Evolutionary conservation across 2,888 invertebrate species (phyloP).

Genomic region (Rugalucina vietnamica): DNA sequence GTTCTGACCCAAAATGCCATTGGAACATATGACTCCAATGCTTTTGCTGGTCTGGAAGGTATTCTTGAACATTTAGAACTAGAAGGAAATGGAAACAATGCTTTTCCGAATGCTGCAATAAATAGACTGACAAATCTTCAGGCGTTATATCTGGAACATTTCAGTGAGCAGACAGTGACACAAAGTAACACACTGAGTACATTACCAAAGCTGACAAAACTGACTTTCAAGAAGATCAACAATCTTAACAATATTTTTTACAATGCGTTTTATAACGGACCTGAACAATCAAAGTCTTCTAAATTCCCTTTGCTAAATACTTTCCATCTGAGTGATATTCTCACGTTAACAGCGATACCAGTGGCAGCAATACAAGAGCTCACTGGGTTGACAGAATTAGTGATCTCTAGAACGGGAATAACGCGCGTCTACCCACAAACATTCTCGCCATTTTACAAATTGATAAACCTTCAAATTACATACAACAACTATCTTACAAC

Average conservation of each 20-base stretch:
- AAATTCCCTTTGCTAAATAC: slow-evolving; percentile 17
- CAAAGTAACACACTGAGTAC: slow-evolving; percentile 36
- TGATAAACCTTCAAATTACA: slow-evolving; percentile 34
- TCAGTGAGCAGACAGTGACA: slow-evolving; percentile 31
- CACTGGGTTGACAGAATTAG: slow-evolving; percentile 16
- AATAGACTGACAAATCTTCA: slow-evolving; percentile 51
- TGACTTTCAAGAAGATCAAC: slow-evolving; percentile 55
- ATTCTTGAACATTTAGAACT: slow-evolving; percentile 93
- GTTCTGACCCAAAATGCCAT: slow-evolving; percentile 94
- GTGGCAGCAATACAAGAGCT: slow-evolving; percentile 34
- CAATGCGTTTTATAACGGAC: slow-evolving; percentile 4
- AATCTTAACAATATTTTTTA: slow-evolving; percentile 23
- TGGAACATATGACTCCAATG: slow-evolving; percentile 92
- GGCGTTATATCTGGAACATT: slow-evolving; percentile 61
- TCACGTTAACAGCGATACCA: slow-evolving; percentile 29
- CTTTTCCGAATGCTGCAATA: slow-evolving; percentile 55
- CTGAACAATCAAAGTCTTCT: neutral
- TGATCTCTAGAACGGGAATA: slow-evolving; percentile 35
- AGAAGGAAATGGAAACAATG: slow-evolving; percentile 58
- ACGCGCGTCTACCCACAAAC: slow-evolving; percentile 12
- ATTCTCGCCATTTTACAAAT: slow-evolving; percentile 30
- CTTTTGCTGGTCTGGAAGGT: slow-evolving; percentile 91
- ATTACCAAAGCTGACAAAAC: slow-evolving; percentile 52
- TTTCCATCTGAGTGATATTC: slow-evolving; percentile 21
- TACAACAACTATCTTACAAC: slow-evolving; percentile 21